Base-by-base conservation (phyloP, 2,888 invertebrate genomes). In the Ectemnius continuus region DNA sequence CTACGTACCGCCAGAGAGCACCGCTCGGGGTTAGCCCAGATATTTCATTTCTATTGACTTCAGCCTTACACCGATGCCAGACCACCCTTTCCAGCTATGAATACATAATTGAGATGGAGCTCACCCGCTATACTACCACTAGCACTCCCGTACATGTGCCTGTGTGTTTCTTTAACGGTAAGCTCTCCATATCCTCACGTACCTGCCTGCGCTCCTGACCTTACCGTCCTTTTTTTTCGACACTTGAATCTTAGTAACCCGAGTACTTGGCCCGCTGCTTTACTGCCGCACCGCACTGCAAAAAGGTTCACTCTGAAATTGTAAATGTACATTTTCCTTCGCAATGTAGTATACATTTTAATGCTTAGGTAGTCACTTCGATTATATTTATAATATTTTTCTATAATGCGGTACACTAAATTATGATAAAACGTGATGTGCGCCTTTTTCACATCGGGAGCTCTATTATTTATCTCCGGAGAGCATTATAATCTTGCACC, bases 21-120 rank as follows among this genome's bases (percentile, higher is more conserved):
- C 36, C 36, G 69, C 75, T 63, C 74, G 73, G 66, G 78, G 78
- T 78, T 76, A 75, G 71, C 80, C 80, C 85, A 85, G 86, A 86
- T 86, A 86, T 86, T 86, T 86, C 84, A 86, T 86, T 86, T 83
- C 85, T 83, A 84, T 83, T 79, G 81, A 84, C 83, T 83, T 67
- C 70, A 70, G 71, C 65, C 75, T 67, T 73, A 64, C 61, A 36
- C 75, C 70, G 70, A 65, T 67, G 73, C 70, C 60, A 45, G 36
- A 59, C 60, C 73, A 60, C 69, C 70, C 73, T 75, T 73, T 71
- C 76, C 78, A 68, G 67, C 82, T 85, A 84, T 84, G 86, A 86
- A 86, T 86, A 85, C 70, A 82, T 86, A 86, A 86, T 86, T 85
- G 85, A 86, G 83, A 82, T 79, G 77, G 64, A 76, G 61, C 64